Evolutionary conservation across 2,113 vertebrate genomes (phyloP).

Genomic region (Protomyctophum bolini): DNA sequence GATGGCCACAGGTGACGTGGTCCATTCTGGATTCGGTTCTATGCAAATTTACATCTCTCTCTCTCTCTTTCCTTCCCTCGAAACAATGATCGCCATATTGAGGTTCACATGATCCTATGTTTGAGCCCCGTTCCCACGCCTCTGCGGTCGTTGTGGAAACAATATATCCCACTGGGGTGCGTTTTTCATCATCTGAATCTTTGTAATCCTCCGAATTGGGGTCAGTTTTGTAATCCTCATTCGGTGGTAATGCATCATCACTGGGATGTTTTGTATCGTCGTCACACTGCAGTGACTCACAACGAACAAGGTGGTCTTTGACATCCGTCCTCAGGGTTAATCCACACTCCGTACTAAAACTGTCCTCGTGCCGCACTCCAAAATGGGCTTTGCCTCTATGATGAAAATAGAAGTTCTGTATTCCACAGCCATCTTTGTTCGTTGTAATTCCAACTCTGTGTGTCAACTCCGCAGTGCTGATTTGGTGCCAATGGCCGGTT

Average conservation of each 20-base stretch:
- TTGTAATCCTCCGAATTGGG: not conserved
- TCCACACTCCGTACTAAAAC: not conserved
- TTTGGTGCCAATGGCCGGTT: not conserved
- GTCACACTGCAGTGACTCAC: conserved; percentile 15
- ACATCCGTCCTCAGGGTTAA: not conserved
- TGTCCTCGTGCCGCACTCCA: conserved; percentile 1
- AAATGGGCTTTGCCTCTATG: conserved; percentile 12
- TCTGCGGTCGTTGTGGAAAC: not conserved
- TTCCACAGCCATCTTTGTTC: conserved; percentile 4
- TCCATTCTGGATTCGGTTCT: not conserved
- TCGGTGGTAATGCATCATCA: not conserved
- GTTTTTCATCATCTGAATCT: conserved; percentile 16
- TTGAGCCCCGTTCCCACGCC: not conserved
- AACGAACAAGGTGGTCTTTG: conserved; percentile 1
- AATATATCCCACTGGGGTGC: conserved; percentile 5
- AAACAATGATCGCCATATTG: not conserved
- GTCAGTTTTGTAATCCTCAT: not conserved
- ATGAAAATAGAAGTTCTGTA: not conserved
- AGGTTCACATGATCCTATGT: conserved; percentile 11
- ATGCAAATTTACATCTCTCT: not conserved
- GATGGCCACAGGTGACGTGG: not conserved
- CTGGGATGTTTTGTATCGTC: not conserved
- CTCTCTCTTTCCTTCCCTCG: conserved; percentile 9
- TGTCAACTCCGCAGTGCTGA: not conserved
- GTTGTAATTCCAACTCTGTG: not conserved